Evolutionary conservation across 2,113 vertebrate species (phyloP).

Genomic region (human): DNA sequence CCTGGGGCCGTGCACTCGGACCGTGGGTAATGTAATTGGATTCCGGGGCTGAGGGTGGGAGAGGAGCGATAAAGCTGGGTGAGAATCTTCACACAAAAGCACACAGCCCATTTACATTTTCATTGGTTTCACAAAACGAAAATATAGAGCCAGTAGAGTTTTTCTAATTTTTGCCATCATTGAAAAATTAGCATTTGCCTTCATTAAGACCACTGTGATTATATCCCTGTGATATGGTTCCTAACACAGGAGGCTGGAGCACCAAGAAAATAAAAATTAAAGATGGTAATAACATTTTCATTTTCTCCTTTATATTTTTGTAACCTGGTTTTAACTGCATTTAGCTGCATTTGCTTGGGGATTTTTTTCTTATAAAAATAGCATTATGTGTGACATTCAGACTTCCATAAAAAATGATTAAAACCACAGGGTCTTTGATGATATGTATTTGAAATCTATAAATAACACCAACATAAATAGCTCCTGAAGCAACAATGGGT

Average conservation of each 20-base stretch:
- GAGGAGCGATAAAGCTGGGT: not conserved
- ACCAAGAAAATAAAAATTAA: not conserved
- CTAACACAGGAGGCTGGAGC: not conserved
- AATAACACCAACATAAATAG: constrained; percentile 39
- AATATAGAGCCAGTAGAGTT: not conserved
- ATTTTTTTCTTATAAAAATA: constrained; percentile 73
- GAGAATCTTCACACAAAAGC: constrained; percentile 51
- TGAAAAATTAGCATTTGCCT: constrained; percentile 28
- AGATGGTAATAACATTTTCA: not conserved
- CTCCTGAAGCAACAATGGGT: not conserved
- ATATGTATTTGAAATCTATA: constrained; percentile 31
- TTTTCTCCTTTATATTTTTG: not conserved
- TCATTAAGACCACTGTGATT: not conserved
- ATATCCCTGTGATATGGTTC: not conserved
- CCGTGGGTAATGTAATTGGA: constrained; percentile 49
- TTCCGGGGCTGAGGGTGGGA: constrained; percentile 11
- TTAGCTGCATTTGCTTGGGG: constrained; percentile 60
- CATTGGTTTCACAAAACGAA: constrained; percentile 51
- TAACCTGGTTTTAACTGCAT: constrained; percentile 27
- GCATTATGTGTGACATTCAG: constrained; percentile 65
- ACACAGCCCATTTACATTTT: constrained; percentile 25
- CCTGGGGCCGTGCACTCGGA: constrained; percentile 33
- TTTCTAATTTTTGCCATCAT: constrained; percentile 24
- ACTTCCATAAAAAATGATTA: constrained; percentile 50
- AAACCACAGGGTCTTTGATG: constrained; percentile 63